Evolutionary conservation across 2,797 vertebrate genomes (phyloP).

Genomic region (Typhlichthys eigenmanni): DNA sequence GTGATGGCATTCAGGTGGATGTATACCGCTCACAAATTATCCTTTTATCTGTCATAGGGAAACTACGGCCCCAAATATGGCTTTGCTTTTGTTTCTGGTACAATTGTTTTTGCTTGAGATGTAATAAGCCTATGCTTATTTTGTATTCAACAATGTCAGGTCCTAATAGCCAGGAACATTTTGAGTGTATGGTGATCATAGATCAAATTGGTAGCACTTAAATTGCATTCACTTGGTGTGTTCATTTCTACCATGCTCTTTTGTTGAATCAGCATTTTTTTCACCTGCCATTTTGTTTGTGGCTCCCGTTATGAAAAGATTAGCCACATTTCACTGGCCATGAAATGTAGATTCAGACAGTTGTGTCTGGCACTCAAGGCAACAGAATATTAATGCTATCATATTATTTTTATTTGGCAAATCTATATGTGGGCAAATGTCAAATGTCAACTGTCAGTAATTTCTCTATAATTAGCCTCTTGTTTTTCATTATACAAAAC

Average conservation of each 20-base stretch:
- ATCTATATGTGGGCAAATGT: background rate
- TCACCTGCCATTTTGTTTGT: constrained; percentile 26
- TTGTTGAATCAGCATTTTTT: constrained; percentile 27
- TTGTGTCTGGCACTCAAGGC: constrained; percentile 20
- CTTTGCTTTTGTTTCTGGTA: constrained; percentile 63
- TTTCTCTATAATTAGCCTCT: constrained; percentile 1
- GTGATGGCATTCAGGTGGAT: constrained; percentile 67
- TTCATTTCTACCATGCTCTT: constrained; percentile 37
- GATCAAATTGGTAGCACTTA: constrained; percentile 72
- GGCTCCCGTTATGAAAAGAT: constrained; percentile 6
- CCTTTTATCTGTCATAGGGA: constrained; percentile 48
- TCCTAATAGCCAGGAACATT: constrained; percentile 49
- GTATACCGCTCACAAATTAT: constrained; percentile 44
- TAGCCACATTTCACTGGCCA: background rate
- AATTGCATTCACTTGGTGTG: constrained; percentile 44
- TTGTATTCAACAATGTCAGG: constrained; percentile 63
- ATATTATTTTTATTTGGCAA: background rate
- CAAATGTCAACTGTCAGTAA: constrained; percentile 16
- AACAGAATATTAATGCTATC: background rate
- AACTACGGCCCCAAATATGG: constrained; percentile 33
- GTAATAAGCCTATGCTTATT: constrained; percentile 71
- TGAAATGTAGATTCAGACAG: constrained; percentile 31
- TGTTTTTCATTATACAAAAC: constrained; percentile 6
- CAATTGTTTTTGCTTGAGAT: constrained; percentile 69
- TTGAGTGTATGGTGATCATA: constrained; percentile 52